Conservation (phyloP, 2,888 invertebrate species). For the Tortricodes alternella region DNA sequence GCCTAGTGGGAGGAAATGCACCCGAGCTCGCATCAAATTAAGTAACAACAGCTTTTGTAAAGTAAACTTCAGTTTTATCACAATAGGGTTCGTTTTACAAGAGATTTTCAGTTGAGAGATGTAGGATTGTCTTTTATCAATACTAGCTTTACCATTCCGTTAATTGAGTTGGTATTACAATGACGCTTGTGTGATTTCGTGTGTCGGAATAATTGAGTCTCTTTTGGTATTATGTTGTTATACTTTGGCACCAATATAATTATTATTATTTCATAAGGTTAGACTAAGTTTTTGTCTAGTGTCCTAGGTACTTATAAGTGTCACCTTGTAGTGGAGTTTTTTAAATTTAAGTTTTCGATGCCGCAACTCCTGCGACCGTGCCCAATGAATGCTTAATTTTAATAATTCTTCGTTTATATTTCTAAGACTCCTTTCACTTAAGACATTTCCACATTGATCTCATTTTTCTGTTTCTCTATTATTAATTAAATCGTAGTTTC, state of each 20-base stretch:
- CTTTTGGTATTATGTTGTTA: conserved; percentile 57
- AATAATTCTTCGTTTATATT: conserved; percentile 35
- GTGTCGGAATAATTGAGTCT: conserved; percentile 56
- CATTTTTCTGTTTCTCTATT: conserved; percentile 53
- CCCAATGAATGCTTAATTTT: conserved; percentile 42
- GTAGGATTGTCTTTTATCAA: conserved; percentile 13
- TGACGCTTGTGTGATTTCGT: conserved; percentile 78
- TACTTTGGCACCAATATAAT: conserved; percentile 76
- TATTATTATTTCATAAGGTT: conserved; percentile 72
- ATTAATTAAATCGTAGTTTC: conserved; percentile 46
- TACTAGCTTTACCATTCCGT: conserved; percentile 29
- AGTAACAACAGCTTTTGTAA: conserved; percentile 20
- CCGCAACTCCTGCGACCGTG: conserved; percentile 60
- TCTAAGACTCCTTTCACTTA: conserved; percentile 36
- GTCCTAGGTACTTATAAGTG: conserved; percentile 75
- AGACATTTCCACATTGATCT: conserved; percentile 57
- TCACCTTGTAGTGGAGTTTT: conserved; percentile 74
- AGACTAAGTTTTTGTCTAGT: conserved; percentile 78
- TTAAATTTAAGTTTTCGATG: conserved; percentile 74
- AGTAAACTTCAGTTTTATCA: conserved; percentile 14
- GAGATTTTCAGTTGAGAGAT: conserved; percentile 23
- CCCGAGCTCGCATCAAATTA: not conserved
- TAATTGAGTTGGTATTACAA: conserved; percentile 24
- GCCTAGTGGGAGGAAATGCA: conserved; percentile 25
- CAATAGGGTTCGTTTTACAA: conserved; percentile 21